Evolutionary conservation across 2,888 invertebrate genomes (phyloP), one percentile per base, ranked within the genome.

Genomic region (Cantharis flavilabris): DNA sequence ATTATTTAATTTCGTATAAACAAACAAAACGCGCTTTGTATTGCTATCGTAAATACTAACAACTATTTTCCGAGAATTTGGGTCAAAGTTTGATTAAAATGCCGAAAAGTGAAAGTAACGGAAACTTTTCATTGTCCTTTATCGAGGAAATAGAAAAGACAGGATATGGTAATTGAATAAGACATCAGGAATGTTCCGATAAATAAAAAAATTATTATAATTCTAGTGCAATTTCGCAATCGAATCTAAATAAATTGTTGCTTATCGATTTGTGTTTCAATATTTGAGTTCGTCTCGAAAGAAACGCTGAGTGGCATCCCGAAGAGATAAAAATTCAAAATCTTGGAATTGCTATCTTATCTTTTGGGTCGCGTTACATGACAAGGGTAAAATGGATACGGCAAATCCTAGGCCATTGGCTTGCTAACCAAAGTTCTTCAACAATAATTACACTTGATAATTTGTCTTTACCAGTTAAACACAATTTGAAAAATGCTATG

Each of bases 281-380:
- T 33, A 33, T 33, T 33, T 33, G 33, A 33, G 13, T 33, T 11
- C 9, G 30, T 11, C 26, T 30, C 13, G 33, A 33, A 33, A 13
- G 13, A 33, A 33, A 33, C 13, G 33, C 33, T 33, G 33, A 33
- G 33, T 3, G 13, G 33, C 49, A n/a, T 49, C 49, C 23, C 65
- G 20, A 67, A 13, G 23, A 67, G 65, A 67, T 23, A 67, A 23
- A 20, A 65, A n/a, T 23, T 23, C n/a, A n/a, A 67, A 20, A 67
- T 67, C 65, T 67, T 26, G 65, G 65, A 67, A 67, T 23, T 26
- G 65, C n/a, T 67, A 67, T 67, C 65, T 67, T 23, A 67, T 67
- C 65, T 67, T 67, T 65, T 23, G 3, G 20, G 23, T 67, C 65
- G 65, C 20, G 65, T 65, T 23, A 65, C 18, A 13, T 20, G 16